A percentile compares a stretch with the other conserved stretches of the same genome.
Conservation (phyloP, 2,797 vertebrate genomes). For the Parambassis ranga region DNA sequence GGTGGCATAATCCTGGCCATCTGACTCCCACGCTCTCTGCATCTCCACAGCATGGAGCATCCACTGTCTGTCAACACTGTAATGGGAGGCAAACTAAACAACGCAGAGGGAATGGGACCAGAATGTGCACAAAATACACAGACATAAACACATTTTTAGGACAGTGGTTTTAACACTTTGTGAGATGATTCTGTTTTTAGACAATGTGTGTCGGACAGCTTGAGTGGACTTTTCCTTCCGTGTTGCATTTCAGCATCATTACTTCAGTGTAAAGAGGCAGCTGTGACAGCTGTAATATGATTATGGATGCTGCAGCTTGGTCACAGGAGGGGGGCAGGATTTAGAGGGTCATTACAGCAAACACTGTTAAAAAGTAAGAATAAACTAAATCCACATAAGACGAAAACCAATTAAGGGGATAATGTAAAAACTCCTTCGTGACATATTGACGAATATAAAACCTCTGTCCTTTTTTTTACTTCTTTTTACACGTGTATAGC, state of each 20-base stretch:
- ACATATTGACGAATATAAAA: conserved; percentile 2
- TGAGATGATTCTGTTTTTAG: neutral
- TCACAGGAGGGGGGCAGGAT: conserved; percentile 7
- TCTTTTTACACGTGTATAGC: conserved; percentile 15
- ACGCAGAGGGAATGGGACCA: conserved; percentile 47
- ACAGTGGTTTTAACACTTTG: conserved; percentile 11
- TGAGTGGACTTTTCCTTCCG: conserved; percentile 14
- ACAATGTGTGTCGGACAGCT: neutral
- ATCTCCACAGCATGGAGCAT: conserved; percentile 75
- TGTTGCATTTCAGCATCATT: conserved; percentile 34
- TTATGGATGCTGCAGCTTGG: conserved; percentile 27
- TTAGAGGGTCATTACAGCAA: conserved; percentile 26
- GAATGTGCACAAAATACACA: conserved; percentile 40
- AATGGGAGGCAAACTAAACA: conserved; percentile 71
- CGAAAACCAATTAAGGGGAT: neutral
- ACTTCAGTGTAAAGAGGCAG: conserved; percentile 13
- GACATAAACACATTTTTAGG: conserved; percentile 29
- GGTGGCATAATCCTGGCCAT: conserved; percentile 62
- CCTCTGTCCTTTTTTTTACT: neutral
- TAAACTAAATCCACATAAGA: conserved; percentile 2
- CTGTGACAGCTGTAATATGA: conserved; percentile 10
- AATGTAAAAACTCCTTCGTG: neutral
- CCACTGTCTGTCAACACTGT: conserved; percentile 76
- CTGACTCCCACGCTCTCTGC: conserved; percentile 72
- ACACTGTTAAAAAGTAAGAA: conserved; percentile 11